Evolutionary conservation across 1,140 invertebrate genomes (phyloP), one percentile per base, ranked within the genome.

Genomic region (Rhyzopertha dominica): DNA sequence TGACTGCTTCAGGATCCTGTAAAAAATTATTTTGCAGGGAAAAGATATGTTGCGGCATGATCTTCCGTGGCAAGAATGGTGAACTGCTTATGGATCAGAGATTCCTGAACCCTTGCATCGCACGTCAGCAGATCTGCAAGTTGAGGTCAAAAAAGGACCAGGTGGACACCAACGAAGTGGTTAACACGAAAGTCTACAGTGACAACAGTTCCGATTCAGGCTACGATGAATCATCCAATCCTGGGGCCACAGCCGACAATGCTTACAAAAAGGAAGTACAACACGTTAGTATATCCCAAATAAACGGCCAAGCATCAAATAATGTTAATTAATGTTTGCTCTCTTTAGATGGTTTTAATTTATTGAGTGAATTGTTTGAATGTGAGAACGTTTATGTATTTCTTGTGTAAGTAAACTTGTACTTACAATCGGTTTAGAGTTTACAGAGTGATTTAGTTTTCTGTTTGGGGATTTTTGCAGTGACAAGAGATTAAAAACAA

Each of bases 31-130:
- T 51, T 74, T 67, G 17, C 59, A 86, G 83, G 56, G 80, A 84
- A 56, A 72, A 73, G 29, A 75, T 84, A 37, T 87, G 84, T 59
- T 86, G 84, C 65, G 84, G 84, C 12, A 77, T 74, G 12, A 80
- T 87, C 47, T 86, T 82, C 59, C 76, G 76, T 53, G 82, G 82
- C 5, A 74, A 70, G 16, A 74, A 74, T 55, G 78, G 79, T 13
- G 82, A 82, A 61, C 70, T 85, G 1, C 66, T 85, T 17, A 67
- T 85, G 3, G 80, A 84, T 59, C 72, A 73, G 12, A 67, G 74
- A 31, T 72, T 77, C 24, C 61, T 82, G 31, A 80, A 78, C 53
- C 80, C 80, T 2, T 85, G 82, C 55, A 49, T 54, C 16, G 69
- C 66, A 34, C 68, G 72, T 28, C 34, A 63, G 23, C 51, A 61